A percentile compares a stretch with the other conserved stretches of the same genome.
Evolutionary conservation across 2,797 vertebrate species (phyloP).

Genomic region (Kryptolebias ocellatus): DNA sequence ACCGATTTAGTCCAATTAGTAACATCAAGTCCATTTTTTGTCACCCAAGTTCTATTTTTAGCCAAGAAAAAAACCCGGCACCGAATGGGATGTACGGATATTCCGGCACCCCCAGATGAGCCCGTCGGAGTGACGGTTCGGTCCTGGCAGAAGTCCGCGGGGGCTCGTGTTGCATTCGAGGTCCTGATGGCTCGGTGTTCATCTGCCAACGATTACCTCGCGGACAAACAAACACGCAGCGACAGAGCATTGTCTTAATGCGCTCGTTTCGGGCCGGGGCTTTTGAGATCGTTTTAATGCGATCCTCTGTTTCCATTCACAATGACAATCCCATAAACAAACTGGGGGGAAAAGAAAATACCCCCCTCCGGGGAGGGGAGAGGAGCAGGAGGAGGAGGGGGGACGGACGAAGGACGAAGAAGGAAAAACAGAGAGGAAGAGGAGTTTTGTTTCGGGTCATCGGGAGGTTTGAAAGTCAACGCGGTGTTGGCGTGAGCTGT

Average conservation of each 20-base stretch:
- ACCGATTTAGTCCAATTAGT: too few species aligned
- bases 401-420: not conserved
- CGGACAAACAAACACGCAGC: constrained; percentile 65
- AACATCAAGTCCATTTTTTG: too few species aligned
- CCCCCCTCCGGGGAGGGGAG: too few species aligned
- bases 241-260: constrained; percentile 70
- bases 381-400: too few species aligned
- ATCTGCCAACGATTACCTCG: constrained; percentile 71
- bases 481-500: not conserved
- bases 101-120: too few species aligned
- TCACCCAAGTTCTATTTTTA: not conserved
- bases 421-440: constrained; percentile 5
- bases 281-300: constrained; percentile 42
- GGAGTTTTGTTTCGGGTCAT: constrained; percentile 19
- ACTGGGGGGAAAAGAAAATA: not conserved
- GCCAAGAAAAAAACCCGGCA: constrained; percentile 34
- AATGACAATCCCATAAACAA: constrained; percentile 60
- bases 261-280: constrained; percentile 33
- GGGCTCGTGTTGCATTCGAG: constrained; percentile 31
- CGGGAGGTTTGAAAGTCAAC: constrained; percentile 2
- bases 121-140: constrained; percentile 28
- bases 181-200: constrained; percentile 55
- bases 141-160: constrained; percentile 44
- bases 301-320: constrained; percentile 27
- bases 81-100: not conserved